phyloP scores from a whole-genome alignment of 1,140 invertebrate genomes.

The Drosophila tropicalis region DNA sequence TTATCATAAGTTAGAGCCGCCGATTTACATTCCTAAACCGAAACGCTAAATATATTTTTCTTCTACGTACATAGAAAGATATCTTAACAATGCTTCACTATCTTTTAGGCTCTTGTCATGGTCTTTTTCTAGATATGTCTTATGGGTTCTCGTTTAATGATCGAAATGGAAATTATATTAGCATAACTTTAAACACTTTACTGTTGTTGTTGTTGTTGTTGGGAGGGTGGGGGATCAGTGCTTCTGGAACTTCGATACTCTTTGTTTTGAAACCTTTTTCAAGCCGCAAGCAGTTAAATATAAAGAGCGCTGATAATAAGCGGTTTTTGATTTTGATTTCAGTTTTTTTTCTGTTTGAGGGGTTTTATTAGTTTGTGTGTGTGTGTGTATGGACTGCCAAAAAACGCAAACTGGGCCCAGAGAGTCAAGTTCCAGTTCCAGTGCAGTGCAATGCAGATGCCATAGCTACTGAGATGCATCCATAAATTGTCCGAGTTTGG shows the following conservation, averaged over 20 bases:
- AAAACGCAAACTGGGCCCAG: slow-evolving; percentile 49
- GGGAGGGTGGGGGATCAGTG: not conserved
- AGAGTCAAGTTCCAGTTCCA: slow-evolving; percentile 16
- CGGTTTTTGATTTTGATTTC: slow-evolving; percentile 60
- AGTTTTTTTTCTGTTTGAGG: slow-evolving; percentile 17
- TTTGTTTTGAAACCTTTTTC: slow-evolving; percentile 41
- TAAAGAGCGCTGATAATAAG: slow-evolving; percentile 72
- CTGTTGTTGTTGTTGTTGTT: not conserved
- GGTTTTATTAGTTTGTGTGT: not conserved
- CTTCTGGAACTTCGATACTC: not conserved
- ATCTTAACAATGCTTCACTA: no score
- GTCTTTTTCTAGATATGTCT: slow-evolving; percentile 5
- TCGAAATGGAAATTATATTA: not conserved
- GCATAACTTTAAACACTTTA: not conserved
- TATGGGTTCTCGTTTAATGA: slow-evolving; percentile 52
- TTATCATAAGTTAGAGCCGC: slow-evolving; percentile 10
- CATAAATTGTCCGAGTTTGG: slow-evolving; percentile 63
- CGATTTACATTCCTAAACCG: slow-evolving; percentile 16
- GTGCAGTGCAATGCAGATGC: not conserved
- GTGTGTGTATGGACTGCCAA: slow-evolving; percentile 27
- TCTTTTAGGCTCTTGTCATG: no score
- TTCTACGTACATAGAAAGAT: no score
- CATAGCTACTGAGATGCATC: slow-evolving; percentile 40
- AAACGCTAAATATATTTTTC: no score
- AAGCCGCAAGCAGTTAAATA: slow-evolving; percentile 47